Percentiles rank a stretch among this genome's conserved stretches.
Evolutionary conservation across 92 coral and sea anemone species (phyloP).

Genomic region (Desmophyllum pertusum): DNA sequence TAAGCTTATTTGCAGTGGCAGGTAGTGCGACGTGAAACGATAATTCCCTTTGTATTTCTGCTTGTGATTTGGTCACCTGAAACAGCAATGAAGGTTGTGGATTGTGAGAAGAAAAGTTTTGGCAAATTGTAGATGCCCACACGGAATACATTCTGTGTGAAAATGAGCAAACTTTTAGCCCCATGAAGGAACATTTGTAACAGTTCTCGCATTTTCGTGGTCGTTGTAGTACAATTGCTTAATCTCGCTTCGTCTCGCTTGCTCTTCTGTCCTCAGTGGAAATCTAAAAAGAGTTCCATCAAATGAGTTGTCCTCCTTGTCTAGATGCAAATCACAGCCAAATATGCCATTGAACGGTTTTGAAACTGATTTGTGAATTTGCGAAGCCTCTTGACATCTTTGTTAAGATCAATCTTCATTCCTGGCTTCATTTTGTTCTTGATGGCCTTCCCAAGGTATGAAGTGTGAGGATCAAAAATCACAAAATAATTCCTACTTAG

Average conservation of each 20-base stretch:
- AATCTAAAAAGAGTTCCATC: constrained; percentile 72
- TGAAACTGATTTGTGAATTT: constrained; percentile 68
- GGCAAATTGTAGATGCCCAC: constrained; percentile 68
- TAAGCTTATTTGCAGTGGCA: constrained; percentile 18
- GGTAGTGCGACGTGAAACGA: constrained; percentile 9
- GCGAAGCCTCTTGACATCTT: constrained; percentile 25
- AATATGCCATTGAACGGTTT: constrained; percentile 52
- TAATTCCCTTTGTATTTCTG: background rate
- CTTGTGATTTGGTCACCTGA: constrained; percentile 18
- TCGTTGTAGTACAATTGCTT: constrained; percentile 66
- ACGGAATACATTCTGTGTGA: constrained; percentile 74
- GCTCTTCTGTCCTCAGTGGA: constrained; percentile 37
- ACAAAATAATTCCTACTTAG: constrained; percentile 68
- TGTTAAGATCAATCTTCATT: constrained; percentile 47
- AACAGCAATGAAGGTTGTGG: constrained; percentile 6
- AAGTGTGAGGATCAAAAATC: constrained; percentile 80
- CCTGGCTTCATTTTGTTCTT: constrained; percentile 56
- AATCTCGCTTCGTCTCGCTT: constrained; percentile 69
- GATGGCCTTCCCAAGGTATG: constrained; percentile 61
- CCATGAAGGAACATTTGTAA: constrained; percentile 60
- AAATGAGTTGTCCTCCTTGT: constrained; percentile 22
- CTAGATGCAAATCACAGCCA: constrained; percentile 67
- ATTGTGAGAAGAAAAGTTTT: background rate
- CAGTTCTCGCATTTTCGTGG: constrained; percentile 65
- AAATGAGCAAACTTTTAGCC: constrained; percentile 72